phyloP scores from a whole-genome alignment of 1,140 invertebrate species.

The Heliconius himera region DNA sequence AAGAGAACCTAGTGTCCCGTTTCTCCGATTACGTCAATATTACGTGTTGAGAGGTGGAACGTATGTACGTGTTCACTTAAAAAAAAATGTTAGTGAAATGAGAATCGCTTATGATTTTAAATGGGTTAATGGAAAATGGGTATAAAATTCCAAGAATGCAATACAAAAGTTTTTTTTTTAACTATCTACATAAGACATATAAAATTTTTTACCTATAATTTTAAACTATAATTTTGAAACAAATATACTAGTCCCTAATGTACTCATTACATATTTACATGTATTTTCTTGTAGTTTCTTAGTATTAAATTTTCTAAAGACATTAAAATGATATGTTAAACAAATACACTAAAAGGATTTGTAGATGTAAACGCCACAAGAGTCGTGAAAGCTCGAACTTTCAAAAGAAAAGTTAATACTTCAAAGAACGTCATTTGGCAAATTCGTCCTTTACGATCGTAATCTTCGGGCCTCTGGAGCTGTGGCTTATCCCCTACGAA shows the following conservation, averaged over 20 bases:
- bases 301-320: not conserved
- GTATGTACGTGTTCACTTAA: too few relatives aligned
- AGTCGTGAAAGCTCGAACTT: conserved; percentile 21
- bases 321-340: conserved; percentile 14
- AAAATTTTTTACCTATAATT: too few relatives aligned
- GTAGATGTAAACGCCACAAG: conserved; percentile 15
- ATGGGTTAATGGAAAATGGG: too few relatives aligned
- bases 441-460: conserved; percentile 42
- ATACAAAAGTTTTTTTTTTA: too few relatives aligned
- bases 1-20: too few relatives aligned
- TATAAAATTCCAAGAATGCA: too few relatives aligned
- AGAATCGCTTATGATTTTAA: too few relatives aligned
- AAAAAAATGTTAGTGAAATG: too few relatives aligned
- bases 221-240: too few relatives aligned
- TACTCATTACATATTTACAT: not conserved
- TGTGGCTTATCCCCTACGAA: conserved; percentile 34
- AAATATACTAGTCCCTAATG: not conserved
- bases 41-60: too few relatives aligned
- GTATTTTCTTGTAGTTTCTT: not conserved
- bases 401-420: conserved; percentile 38
- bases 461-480: conserved; percentile 29
- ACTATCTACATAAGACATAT: too few relatives aligned
- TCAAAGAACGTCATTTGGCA: conserved; percentile 34
- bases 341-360: conserved; percentile 18
- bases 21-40: too few relatives aligned